Evolutionary conservation across 1,140 invertebrate species (phyloP), one percentile per base, ranked within the genome.

Genomic region (Helicoverpa armigera): DNA sequence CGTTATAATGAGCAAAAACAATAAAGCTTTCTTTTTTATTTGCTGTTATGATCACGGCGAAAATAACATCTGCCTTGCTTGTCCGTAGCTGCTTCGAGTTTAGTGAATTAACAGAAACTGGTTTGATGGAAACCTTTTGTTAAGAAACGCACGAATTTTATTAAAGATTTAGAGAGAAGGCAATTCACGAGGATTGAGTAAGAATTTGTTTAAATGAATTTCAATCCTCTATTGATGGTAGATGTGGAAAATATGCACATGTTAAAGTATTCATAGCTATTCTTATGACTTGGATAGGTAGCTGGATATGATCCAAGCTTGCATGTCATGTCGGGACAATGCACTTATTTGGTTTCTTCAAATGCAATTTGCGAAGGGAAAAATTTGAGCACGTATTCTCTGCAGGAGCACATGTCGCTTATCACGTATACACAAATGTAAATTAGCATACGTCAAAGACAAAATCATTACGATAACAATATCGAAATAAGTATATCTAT

Each of bases 61-160:
- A 85, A 84, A 85, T 83, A 85, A 75, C 81, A 83, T 83, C 67
- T 82, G 81, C 75, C 84, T 65, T 80, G 79, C 81, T 80, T 65
- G 70, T 80, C 23, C 56, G 56, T 23, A 11, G 56, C 48, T 74
- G 67, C 72, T 80, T 65, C 77, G 61, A 43, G 79, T 82, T 80
- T 77, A 79, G 74, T 81, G 78, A 82, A 84, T 84, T 79, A 65
- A 63, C 18, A 73, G 16, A 83, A 84, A 83, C 86, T 79, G 69
- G 80, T 85, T 83, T 80, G 50, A 79, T 81, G 79, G 58, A 82
- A 86, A 82, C 70, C 77, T 81, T 83, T 83, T 75, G 79, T 85
- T 79, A 53, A 83, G 54, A 83, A 80, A 80, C 54, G 35, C 54
- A 79, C 50, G 23, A 65, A 63, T 72, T 4, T 29, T 51, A 69